Evolutionary conservation across 2,888 invertebrate species (phyloP).

Genomic region (Amiota communis): DNA sequence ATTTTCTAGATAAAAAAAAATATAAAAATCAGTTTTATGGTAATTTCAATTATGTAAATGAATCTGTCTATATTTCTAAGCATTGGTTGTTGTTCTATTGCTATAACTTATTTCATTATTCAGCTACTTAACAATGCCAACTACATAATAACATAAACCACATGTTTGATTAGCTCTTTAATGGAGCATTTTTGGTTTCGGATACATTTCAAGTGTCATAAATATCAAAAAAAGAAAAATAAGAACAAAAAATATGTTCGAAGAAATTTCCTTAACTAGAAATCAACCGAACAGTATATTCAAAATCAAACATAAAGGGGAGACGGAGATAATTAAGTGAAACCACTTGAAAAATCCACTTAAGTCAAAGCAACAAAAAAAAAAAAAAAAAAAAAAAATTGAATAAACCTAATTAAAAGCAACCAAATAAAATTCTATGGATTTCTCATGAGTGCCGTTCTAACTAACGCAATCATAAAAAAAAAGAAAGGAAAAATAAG

Average conservation of each 20-base stretch:
- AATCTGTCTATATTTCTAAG: background rate
- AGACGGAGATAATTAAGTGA: too few relatives aligned
- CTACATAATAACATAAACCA: conserved; percentile 13
- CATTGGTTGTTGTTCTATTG: background rate
- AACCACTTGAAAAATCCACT: too few relatives aligned
- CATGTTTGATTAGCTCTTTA: background rate
- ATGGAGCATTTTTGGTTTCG: too few relatives aligned
- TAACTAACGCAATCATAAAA: background rate
- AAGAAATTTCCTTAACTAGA: too few relatives aligned
- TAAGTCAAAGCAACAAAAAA: background rate
- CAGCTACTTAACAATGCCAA: background rate
- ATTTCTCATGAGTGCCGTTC: background rate
- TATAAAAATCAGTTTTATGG: too few relatives aligned
- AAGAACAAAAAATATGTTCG: too few relatives aligned
- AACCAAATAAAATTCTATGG: conserved; percentile 1
- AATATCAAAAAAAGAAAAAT: background rate
- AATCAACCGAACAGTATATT: too few relatives aligned
- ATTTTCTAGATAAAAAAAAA: too few relatives aligned
- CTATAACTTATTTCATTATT: background rate
- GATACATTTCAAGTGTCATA: background rate
- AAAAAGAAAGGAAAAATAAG: background rate
- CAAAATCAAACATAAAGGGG: too few relatives aligned
- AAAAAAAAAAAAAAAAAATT: too few relatives aligned
- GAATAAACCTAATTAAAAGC: conserved; percentile 12
- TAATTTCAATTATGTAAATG: background rate